A percentile compares a stretch with the other conserved stretches of the same genome.
These are phyloP conservation scores for Thysanoteuthis rhombus DNA, from an alignment of 2,888 invertebrate species.

Conservation along the genomic window DNA sequence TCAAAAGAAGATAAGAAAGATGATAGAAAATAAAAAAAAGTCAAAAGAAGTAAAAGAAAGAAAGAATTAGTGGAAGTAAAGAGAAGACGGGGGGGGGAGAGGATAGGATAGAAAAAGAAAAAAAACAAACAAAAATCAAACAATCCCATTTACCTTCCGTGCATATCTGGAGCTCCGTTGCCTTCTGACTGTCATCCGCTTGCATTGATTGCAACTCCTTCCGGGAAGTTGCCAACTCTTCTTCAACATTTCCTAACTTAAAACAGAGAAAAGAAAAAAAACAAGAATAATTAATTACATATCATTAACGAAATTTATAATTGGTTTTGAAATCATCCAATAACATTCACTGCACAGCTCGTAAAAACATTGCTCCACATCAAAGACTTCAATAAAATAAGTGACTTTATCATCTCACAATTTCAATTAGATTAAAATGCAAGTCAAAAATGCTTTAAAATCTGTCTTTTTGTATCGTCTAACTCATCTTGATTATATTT, in stretches of 20 bases:
- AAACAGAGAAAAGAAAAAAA: neutral
- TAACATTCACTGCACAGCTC: neutral
- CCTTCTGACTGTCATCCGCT: slow-evolving; percentile 38
- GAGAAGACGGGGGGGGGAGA: neutral
- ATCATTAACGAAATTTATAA: no score
- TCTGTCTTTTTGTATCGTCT: no score
- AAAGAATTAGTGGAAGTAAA: neutral
- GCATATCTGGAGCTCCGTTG: slow-evolving; percentile 38
- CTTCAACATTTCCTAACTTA: slow-evolving; percentile 35
- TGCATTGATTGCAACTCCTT: slow-evolving; percentile 39
- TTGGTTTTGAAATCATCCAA: neutral
- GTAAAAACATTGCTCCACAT: no score
- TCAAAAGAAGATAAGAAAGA: neutral
- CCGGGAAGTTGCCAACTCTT: slow-evolving; percentile 37
- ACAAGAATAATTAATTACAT: neutral
- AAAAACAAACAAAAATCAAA: neutral
- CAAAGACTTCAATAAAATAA: no score
- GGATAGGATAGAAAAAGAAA: neutral
- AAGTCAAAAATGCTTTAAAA: no score
- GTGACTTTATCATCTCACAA: no score
- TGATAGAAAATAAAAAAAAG: neutral
- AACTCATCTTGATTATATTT: no score
- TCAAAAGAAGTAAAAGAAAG: neutral
- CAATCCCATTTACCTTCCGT: slow-evolving; percentile 39
- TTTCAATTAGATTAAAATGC: no score